These are phyloP conservation scores for Bujurquina vittata DNA, from an alignment of 2,113 vertebrate genomes.

Conservation along the genomic window DNA sequence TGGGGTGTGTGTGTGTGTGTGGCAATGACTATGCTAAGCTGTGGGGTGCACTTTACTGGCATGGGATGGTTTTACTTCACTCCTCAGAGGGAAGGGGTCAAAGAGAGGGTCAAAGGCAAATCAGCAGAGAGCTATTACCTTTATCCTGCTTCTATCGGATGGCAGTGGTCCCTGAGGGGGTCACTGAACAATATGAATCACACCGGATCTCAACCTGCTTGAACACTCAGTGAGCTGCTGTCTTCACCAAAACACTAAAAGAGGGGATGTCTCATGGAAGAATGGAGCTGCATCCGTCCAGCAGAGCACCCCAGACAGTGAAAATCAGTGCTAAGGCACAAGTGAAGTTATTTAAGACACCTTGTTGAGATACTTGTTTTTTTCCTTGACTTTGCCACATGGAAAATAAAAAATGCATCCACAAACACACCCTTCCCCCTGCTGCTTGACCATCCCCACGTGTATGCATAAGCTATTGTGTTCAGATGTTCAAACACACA, in stretches of 20 bases:
- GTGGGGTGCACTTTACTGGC: neutral
- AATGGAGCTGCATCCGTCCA: neutral
- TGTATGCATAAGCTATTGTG: neutral
- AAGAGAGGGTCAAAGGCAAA: neutral
- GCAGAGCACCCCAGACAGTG: neutral
- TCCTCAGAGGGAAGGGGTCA: neutral
- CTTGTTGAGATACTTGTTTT: neutral
- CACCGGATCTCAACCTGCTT: neutral
- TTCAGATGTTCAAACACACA: slow-evolving; percentile 11
- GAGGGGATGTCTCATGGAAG: neutral
- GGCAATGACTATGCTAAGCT: neutral
- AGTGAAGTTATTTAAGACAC: neutral
- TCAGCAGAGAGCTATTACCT: neutral
- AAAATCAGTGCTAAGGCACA: neutral
- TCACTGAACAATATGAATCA: neutral
- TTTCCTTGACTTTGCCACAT: neutral
- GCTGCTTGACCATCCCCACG: neutral
- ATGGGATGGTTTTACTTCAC: neutral
- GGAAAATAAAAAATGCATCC: neutral
- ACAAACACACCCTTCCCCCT: neutral
- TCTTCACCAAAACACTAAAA: neutral
- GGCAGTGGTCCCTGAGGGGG: too few species aligned
- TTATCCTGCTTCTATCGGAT: neutral
- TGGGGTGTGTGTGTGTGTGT: too few species aligned
- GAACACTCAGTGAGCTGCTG: neutral